Evolutionary conservation across 2,797 vertebrate genomes (phyloP), one percentile per base, ranked within the genome.

Genomic region (Trachops cirrhosus): DNA sequence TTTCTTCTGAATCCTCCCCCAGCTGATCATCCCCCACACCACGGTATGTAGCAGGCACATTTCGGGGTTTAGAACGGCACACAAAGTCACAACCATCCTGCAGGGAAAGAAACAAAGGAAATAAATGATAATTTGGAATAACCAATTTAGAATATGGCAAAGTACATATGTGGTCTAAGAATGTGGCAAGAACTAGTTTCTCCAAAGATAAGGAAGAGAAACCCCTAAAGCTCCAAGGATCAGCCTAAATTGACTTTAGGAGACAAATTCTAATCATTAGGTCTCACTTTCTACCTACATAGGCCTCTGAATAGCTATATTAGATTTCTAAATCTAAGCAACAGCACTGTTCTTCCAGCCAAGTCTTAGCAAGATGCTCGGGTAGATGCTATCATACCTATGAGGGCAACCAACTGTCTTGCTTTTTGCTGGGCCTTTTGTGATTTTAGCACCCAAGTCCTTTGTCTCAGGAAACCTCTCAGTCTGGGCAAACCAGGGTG

Each of bases 51-150:
- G 99, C 99, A 6, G 99, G 98, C 0, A 98, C 98, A 0, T 98
- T 99, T 24, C 98, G 99, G 88, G 98, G 98, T 95, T 98, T 98
- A 2, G 99, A 99, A 9, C 99, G 99, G 96, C 99, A 99, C 57
- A 99, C 99, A 91, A 99, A 99, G 98, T 99, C 99, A 96, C 99
- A 99, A 37, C 99, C 99, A 32, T 99, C 99, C 99, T 99, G 97
- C 11, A 64, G 86, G 77, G 96, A 73, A 34, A 57, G 44, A 94
- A 77, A 32, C 19, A 91, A 79, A 88, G 32, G 44, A 82, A 89
- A 57, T 9, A 59, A 29, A 48, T 22, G 34, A 70, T 37, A 6
- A 39, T 62, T 24, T 67, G 41, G 46, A 78, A 86, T 67, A 70
- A 68, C 46, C 6, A 46, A 68, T 80, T 83, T 12, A 70, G 37